Evolutionary conservation across 1,140 invertebrate species (phyloP), one percentile per base, ranked within the genome.

Genomic region (Monochamus saltuarius): DNA sequence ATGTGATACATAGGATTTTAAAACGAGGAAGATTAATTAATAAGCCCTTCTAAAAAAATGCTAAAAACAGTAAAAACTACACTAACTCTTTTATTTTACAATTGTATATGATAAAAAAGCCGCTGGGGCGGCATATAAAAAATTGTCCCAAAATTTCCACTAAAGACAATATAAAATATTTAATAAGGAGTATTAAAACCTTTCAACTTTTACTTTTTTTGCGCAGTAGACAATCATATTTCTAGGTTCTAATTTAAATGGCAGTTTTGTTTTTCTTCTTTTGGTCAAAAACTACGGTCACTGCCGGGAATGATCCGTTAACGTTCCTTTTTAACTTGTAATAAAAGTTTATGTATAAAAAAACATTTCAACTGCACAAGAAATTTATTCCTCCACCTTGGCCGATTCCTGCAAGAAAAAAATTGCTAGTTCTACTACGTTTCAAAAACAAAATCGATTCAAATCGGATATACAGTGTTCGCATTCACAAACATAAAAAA

Each of bases 91-190:
- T 53, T 53, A 72, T 70, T 69, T 72, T 72, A 72, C 70, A 72
- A 70, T 67, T 72, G 70, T 72, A 70, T 72, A 72, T 62, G 67
- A 66, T 72, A 62, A 71, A 70, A 72, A 72, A 68, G 68, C 66
- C 65, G 65, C 49, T 61, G 65, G 43, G 60, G 67, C 64, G 67
- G 70, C 67, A 67, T 66, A 67, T 69, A 67, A 66, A 72, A 72
- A 73, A 65, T 56, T 59, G 59, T 69, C 66, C 22, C 40, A 56
- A 36, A 35, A 56, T 37, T 62, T 70, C 66, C 59, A 66, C 66
- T 64, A 65, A 70, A 71, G 59, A 67, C 59, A 65, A 64, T 69
- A 59, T 61, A 66, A 56, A 56, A 56, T 56, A 56, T 56, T 56
- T 56, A 40, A 56, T 56, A 14, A 37, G 11, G 53, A 56, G 68